Evolutionary conservation across 2,888 invertebrate genomes (phyloP).

Genomic region (Trichopria drosophilae): DNA sequence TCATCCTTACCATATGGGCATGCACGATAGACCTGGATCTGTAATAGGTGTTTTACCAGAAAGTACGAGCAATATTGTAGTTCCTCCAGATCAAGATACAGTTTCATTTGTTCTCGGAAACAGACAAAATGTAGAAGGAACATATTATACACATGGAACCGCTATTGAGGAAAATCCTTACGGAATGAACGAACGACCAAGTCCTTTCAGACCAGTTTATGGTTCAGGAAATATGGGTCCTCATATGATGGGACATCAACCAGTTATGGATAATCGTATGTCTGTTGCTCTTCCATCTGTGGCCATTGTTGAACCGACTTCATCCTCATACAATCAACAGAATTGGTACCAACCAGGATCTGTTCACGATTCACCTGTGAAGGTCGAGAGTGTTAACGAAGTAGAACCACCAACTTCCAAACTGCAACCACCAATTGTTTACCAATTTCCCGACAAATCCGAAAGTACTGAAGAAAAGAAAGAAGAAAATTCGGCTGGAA

Average conservation of each 20-base stretch:
- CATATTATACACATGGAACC: conserved; percentile 57
- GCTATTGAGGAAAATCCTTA: conserved; percentile 62
- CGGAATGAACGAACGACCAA: conserved; percentile 36
- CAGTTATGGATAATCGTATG: conserved; percentile 37
- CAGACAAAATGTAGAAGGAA: conserved; percentile 63
- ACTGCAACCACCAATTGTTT: conserved; percentile 3
- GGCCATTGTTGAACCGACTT: conserved; percentile 33
- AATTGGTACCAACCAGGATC: conserved; percentile 38
- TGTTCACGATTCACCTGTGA: background rate
- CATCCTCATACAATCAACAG: conserved; percentile 36
- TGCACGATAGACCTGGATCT: conserved; percentile 30
- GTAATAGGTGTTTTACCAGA: conserved; percentile 48
- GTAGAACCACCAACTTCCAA: background rate
- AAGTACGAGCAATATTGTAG: conserved; percentile 67
- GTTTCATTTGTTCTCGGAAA: conserved; percentile 69
- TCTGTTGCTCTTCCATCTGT: conserved; percentile 43
- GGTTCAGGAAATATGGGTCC: conserved; percentile 43
- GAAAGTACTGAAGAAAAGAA: conserved; percentile 24
- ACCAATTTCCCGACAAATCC: conserved; percentile 33
- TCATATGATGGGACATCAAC: conserved; percentile 7
- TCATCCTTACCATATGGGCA: conserved; percentile 8
- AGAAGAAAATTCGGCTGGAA: conserved; percentile 14
- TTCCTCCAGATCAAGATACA: conserved; percentile 67
- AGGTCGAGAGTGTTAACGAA: background rate
- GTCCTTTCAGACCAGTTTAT: conserved; percentile 40